A percentile compares a stretch with the other conserved stretches of the same genome.
Evolutionary conservation across 2,888 invertebrate genomes (phyloP).

Genomic region (Morpho deidamia): DNA sequence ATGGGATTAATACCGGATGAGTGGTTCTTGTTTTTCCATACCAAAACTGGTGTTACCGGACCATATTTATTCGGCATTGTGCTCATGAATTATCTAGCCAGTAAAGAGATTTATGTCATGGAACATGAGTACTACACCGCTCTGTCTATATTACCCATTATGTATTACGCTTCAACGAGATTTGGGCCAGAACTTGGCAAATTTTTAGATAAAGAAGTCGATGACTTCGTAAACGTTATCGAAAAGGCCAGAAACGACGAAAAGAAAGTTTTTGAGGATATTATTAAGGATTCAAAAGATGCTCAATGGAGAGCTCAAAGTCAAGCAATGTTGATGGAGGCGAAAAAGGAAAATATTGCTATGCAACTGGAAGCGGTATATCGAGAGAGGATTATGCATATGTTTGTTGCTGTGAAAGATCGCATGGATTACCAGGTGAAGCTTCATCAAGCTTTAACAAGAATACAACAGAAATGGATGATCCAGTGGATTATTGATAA

Average conservation of each 20-base stretch:
- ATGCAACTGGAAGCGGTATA: slow-evolving; percentile 97
- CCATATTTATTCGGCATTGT: slow-evolving; percentile 92
- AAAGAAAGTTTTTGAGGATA: slow-evolving; percentile 57
- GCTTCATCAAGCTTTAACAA: slow-evolving; percentile 84
- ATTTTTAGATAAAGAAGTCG: slow-evolving; percentile 83
- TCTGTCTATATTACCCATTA: slow-evolving; percentile 81
- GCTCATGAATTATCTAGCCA: slow-evolving; percentile 87
- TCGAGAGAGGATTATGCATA: slow-evolving; percentile 78
- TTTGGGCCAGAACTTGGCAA: slow-evolving; percentile 81
- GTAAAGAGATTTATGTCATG: slow-evolving; percentile 95
- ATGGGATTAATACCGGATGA: slow-evolving; percentile 70
- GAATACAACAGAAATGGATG: slow-evolving; percentile 95
- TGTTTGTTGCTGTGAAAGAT: slow-evolving; percentile 80
- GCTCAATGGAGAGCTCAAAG: slow-evolving; percentile 87
- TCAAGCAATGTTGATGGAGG: slow-evolving; percentile 85
- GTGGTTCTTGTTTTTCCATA: slow-evolving; percentile 90
- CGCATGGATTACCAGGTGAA: slow-evolving; percentile 95
- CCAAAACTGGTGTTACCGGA: slow-evolving; percentile 92
- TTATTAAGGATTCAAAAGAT: slow-evolving; percentile 81
- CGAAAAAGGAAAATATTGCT: slow-evolving; percentile 93
- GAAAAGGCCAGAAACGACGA: slow-evolving; percentile 73
- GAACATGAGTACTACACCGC: slow-evolving; percentile 95
- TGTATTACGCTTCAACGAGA: slow-evolving; percentile 79
- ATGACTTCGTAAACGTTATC: slow-evolving; percentile 73
- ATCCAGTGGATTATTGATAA: slow-evolving; percentile 92